A percentile compares a stretch with the other conserved stretches of the same genome.
Evolutionary conservation across 2,888 invertebrate genomes (phyloP).

Genomic region (Theretra japonica): DNA sequence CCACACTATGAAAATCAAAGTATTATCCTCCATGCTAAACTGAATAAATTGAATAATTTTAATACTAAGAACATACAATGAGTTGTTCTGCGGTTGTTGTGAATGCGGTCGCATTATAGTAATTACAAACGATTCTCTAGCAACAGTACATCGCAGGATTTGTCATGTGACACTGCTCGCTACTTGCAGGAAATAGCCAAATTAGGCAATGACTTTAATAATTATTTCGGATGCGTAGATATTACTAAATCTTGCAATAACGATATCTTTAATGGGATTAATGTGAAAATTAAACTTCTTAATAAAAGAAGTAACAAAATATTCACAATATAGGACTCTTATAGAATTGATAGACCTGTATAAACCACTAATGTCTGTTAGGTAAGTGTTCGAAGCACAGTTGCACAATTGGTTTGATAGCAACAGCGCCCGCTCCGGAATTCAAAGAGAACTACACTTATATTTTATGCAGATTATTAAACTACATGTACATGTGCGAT

Average conservation of each 20-base stretch:
- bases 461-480: no score
- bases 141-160: background rate
- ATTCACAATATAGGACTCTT: no score
- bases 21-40: slow-evolving; percentile 28
- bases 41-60: slow-evolving; percentile 21
- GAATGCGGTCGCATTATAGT: background rate
- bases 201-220: background rate
- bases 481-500: no score
- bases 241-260: background rate
- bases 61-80: slow-evolving; percentile 1
- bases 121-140: background rate
- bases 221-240: background rate
- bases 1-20: slow-evolving; percentile 44
- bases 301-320: no score
- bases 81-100: slow-evolving; percentile 1
- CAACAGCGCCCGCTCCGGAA: no score
- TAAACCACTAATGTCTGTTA: no score
- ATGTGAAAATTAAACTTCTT: no score
- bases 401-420: no score
- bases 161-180: background rate
- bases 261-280: no score
- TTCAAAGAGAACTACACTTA: no score
- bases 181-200: background rate
- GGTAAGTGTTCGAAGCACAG: no score
- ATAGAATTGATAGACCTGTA: no score